Conservation (phyloP, 2,113 vertebrate species). For the Callionymus lyra region DNA sequence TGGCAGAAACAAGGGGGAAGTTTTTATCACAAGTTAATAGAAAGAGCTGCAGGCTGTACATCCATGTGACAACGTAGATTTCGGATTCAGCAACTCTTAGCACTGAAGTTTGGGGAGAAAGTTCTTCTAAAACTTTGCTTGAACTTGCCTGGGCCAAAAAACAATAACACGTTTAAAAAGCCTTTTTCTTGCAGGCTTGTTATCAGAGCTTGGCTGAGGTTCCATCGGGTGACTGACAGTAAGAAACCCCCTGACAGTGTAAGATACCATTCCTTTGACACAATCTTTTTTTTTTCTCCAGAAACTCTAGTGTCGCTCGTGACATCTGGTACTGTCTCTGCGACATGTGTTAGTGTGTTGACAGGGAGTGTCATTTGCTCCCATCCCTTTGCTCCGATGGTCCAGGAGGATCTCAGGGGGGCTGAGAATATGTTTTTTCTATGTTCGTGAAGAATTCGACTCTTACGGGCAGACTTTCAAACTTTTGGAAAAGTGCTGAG, state of each 20-base stretch:
- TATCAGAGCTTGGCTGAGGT: slow-evolving; percentile 11
- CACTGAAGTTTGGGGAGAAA: slow-evolving; percentile 29
- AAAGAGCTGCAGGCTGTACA: slow-evolving; percentile 43
- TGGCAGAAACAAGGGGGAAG: slow-evolving; percentile 33
- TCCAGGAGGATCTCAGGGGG: too few species aligned
- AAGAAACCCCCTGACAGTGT: slow-evolving; percentile 21
- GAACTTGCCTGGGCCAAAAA: slow-evolving; percentile 35
- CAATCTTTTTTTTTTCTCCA: neutral
- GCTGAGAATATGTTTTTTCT: too few species aligned
- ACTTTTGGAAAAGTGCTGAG: too few species aligned
- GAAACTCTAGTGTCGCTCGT: neutral
- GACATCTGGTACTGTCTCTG: neutral
- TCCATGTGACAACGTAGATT: slow-evolving; percentile 47
- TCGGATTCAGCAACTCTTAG: slow-evolving; percentile 24
- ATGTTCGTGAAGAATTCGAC: too few species aligned
- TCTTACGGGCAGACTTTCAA: too few species aligned
- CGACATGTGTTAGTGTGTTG: too few species aligned
- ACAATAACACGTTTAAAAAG: slow-evolving; percentile 22
- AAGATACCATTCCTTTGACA: slow-evolving; percentile 15
- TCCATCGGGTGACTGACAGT: slow-evolving; percentile 9
- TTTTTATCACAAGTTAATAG: slow-evolving; percentile 51
- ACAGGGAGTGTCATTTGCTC: too few species aligned
- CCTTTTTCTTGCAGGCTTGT: slow-evolving; percentile 7
- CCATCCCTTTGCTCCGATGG: too few species aligned
- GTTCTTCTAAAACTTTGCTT: slow-evolving; percentile 27